Evolutionary conservation across 2,888 invertebrate genomes (phyloP), one percentile per base, ranked within the genome.

Genomic region (Pandemis corylana): DNA sequence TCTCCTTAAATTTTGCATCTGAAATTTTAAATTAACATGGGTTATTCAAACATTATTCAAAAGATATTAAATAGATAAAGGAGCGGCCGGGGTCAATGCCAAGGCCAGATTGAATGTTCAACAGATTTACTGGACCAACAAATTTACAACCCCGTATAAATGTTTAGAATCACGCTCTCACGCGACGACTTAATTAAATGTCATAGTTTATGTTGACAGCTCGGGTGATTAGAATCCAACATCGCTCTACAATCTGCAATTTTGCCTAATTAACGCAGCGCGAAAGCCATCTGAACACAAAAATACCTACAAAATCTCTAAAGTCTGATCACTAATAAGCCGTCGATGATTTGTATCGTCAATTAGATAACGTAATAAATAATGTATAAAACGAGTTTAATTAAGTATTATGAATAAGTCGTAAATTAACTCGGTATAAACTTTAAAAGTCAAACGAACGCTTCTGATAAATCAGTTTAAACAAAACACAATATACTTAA

Each of bases 1-100:
- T 76, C 77, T 81, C 80, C 79, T 84, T 62, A 81, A 68, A 10
- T 77, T 76, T 67, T 76, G 72, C 90, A 94, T 92, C 93, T 94
- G 90, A 76, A 92, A 87, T 73, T 53, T 51, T 28, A 77, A 76
- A 77, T 13, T 53, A 68, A 70, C 63, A 13, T 63, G 59, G 68
- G 66, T 51, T 66, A 67, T 51, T n/a, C 5, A 66, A 7, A 13
- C 5, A 36, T 36, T 51, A 49, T 28, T 36, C 28, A 36, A 36
- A 36, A 36, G 4, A 36, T 36, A 36, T 36, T 36, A 2, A 36
- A 4, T 36, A 36, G 28, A 36, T 53, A n/a, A 67, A 67, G 15
- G 36, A 10, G 20, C n/a, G 44, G 56, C 41, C 66, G 56, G 13
- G 61, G 62, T 69, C 69, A 69, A 62, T 69, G 69, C 69, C 69